Base-by-base conservation (phyloP, 2,113 vertebrate genomes). In the Platichthys stellatus region DNA sequence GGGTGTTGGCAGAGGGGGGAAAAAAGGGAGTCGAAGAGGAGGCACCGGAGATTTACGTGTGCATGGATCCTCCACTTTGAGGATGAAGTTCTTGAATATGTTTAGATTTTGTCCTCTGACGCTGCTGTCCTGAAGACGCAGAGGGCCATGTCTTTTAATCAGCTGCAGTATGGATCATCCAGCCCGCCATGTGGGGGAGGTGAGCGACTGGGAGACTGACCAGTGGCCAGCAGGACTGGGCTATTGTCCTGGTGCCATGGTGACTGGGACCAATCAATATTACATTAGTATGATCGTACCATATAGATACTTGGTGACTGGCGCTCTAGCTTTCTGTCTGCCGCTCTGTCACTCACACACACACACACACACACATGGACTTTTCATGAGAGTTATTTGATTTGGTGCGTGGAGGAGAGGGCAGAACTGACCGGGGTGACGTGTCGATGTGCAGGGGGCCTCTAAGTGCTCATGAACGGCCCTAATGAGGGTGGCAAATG, bases 401-500 rank as follows among this genome's bases (percentile, higher is more conserved):
- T 88, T 90, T 90, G 90, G 90, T 89, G 86, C 85, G 59, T 73
- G 1, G 61, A 76, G 79, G 84, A 87, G 83, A 86, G 80, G 88
- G 81, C 86, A 78, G 84, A 83, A 60, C 77, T 78, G 89, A 86
- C 74, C 86, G 63, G 74, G 82, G 86, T 91, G 92, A 91, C 86
- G 87, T 92, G 89, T 90, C 88, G 90, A 90, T 89, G 89, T 87
- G 86, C 83, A 78, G 75, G 86, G 88, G 88, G 81, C 80, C 86
- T 89, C 92, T 92, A 93, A 94, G 90, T 92, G 89, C 91, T 92
- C 87, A 72, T 90, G 89, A 93, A 92, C 82, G 89, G 91, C 80
- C 86, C 92, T 94, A 93, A 93, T 91, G 93, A 93, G 85, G 83
- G 84, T 86, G 85, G 92, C 89, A 93, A 93, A 94, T 93, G 93